phyloP scores from a whole-genome alignment of 2,113 vertebrate species.

The Urocitellus parryii region DNA sequence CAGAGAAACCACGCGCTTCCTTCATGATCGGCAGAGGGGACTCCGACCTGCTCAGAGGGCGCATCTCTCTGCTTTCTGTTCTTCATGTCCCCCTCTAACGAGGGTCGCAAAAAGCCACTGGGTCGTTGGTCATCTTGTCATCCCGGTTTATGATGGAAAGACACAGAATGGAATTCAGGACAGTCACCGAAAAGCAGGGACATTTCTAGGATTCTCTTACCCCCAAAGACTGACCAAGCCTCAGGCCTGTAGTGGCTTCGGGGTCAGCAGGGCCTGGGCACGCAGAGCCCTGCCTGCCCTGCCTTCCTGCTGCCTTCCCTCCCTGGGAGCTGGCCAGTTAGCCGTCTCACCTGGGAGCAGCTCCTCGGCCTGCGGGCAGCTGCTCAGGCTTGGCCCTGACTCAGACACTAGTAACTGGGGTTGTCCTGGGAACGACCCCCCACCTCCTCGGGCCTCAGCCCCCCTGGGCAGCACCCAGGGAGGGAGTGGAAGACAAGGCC shows the following conservation, averaged over 20 bases:
- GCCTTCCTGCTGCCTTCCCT: neutral
- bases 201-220: neutral
- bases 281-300: too few relatives aligned
- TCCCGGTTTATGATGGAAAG: neutral
- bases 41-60: neutral
- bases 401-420: neutral
- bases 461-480: too few relatives aligned
- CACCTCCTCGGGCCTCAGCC: neutral
- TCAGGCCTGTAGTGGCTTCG: neutral
- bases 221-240: neutral
- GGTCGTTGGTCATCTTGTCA: neutral
- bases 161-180: neutral
- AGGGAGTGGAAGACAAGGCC: neutral
- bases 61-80: neutral
- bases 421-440: neutral
- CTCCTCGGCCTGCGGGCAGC: neutral
- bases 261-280: neutral
- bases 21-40: neutral
- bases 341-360: neutral
- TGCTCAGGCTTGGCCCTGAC: neutral
- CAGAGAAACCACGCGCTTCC: accelerated
- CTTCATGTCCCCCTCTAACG: neutral
- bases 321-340: too few relatives aligned
- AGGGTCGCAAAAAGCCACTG: neutral
- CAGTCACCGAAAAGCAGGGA: neutral